A percentile compares a stretch with the other conserved stretches of the same genome.
Evolutionary conservation across 2,797 vertebrate genomes (phyloP).

Genomic region (Platyrinchus mystaceus): DNA sequence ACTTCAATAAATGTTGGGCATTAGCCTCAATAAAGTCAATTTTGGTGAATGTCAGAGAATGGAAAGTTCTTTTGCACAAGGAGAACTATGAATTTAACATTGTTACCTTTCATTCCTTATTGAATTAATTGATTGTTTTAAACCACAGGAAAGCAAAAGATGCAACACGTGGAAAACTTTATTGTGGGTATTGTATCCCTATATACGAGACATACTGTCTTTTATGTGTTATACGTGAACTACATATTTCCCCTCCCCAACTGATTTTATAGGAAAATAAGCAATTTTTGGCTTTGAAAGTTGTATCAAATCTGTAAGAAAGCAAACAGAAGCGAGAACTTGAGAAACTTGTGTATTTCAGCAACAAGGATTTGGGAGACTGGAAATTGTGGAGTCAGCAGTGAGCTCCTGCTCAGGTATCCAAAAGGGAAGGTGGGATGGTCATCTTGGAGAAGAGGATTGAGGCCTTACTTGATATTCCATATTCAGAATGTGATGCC

Average conservation of each 20-base stretch:
- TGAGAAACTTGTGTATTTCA: neutral
- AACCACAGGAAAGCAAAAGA: neutral
- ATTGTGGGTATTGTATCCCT: accelerated
- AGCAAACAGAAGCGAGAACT: neutral
- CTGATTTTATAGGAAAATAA: neutral
- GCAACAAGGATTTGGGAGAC: neutral
- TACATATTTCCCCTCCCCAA: accelerated
- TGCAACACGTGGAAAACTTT: neutral
- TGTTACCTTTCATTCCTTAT: neutral
- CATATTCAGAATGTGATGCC: neutral
- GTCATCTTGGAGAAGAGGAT: neutral
- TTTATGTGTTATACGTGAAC: neutral
- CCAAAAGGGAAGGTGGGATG: neutral
- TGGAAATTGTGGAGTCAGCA: neutral
- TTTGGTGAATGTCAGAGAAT: neutral
- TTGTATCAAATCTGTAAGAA: neutral
- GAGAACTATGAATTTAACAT: neutral
- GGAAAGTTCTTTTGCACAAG: neutral
- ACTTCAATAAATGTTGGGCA: neutral
- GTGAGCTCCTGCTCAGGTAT: neutral
- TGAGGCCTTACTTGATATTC: neutral
- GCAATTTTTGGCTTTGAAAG: neutral
- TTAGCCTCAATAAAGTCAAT: neutral
- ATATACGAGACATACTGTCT: neutral
- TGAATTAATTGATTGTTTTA: neutral